Evolutionary conservation across 2,113 vertebrate species (phyloP).

Genomic region (Tympanuchus pallidicinctus): DNA sequence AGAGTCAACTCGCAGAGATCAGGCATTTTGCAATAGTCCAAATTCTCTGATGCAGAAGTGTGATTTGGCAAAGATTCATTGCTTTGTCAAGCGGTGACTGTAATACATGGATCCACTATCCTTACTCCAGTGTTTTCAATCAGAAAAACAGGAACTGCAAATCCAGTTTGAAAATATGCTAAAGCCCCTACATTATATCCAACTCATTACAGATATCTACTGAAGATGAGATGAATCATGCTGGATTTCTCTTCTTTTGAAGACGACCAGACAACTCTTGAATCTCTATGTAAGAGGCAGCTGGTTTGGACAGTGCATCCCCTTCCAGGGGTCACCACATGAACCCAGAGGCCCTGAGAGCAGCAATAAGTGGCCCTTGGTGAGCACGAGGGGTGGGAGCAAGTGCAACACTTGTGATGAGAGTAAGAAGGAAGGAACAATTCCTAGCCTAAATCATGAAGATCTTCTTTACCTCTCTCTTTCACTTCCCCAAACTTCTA

Average conservation of each 20-base stretch:
- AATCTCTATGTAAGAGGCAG: not conserved
- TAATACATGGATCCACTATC: not conserved
- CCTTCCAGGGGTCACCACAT: not conserved
- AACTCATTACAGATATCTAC: not conserved
- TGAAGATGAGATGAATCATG: not conserved
- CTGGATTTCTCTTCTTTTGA: not conserved
- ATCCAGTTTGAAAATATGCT: not conserved
- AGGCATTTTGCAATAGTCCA: not conserved
- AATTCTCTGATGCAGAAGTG: not conserved
- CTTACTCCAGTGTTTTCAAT: not conserved
- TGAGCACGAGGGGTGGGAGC: not conserved
- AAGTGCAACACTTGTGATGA: not conserved
- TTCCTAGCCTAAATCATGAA: not conserved
- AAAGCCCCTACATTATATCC: not conserved
- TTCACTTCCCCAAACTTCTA: not conserved
- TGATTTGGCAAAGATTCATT: not conserved
- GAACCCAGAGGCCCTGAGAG: not conserved
- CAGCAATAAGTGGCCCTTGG: not conserved
- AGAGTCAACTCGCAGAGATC: not conserved
- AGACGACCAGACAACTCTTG: accelerated
- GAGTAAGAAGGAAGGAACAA: not conserved
- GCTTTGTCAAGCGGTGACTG: not conserved
- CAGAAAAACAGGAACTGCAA: not conserved
- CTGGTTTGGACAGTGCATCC: not conserved
- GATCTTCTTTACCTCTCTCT: not conserved